Evolutionary conservation across 2,888 invertebrate species (phyloP), one percentile per base, ranked within the genome.

Genomic region (Machimus rusticus): DNA sequence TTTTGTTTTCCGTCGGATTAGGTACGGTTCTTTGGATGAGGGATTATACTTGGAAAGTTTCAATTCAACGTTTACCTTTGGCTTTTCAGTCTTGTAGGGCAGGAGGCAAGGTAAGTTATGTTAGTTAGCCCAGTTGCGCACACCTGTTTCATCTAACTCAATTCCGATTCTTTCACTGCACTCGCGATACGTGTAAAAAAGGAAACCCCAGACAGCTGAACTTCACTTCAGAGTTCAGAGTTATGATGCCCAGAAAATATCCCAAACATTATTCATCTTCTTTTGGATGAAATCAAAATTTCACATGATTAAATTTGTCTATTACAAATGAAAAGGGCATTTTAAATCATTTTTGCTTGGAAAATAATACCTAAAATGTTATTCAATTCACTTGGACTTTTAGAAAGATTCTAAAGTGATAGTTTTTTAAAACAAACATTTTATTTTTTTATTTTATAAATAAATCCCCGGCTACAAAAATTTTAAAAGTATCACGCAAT

Each of bases 1-100:
- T 39, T 66, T 66, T 66, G 23, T 66, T 66, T 66, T 66, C 66
- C 66, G 28, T 66, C 23, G 78, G 43, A 78, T 78, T 78, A 78
- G 78, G 78, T 46, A 78, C 43, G 78, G 39, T 78, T 78, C 39
- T 78, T 23, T 78, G 78, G 78, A 39, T 43, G 43, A 78, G 37
- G 78, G 66, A 66, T 43, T 78, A 76, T 76, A 37, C 37, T 37
- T 76, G 76, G 37, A 76, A 34, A 76, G 76, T 76, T 76, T 76
- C 23, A 19, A 5, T 76, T 37, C 23, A 19, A 12, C 66, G 66
- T 66, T 66, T 28, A 66, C 66, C 28, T 66, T 66, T 28, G 3
- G 9, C 12, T 28, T 28, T 19, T 28, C 51, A 51, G 51, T n/a
- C 51, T 46, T 46, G 4, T 51, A 51, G 51, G 51, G 66, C 66